Evolutionary conservation across 2,888 invertebrate species (phyloP), one percentile per base, ranked within the genome.

Genomic region (Cetonia aurata): DNA sequence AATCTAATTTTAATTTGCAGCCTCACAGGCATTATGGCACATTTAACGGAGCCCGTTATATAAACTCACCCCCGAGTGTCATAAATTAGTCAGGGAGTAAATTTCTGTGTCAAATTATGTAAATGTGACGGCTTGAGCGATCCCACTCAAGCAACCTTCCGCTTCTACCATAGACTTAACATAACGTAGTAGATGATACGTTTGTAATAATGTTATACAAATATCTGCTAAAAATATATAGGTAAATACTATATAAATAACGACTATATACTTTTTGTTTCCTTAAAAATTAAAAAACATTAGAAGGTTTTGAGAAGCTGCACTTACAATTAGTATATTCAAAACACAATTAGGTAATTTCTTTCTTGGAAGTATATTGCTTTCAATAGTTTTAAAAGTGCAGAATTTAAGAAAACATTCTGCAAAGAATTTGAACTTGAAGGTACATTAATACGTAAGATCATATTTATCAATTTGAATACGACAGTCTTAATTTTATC

Each of bases 41-140:
- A 81, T 81, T 81, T 80, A 81, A 80, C 79, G 77, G 79, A 48
- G 78, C 74, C 78, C 78, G 80, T 80, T 81, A 79, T 82, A 81
- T 80, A 81, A 82, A 82, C 81, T 81, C 81, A 82, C 82, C 83
- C 82, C 78, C 79, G 79, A 81, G 80, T 80, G 80, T 80, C 80
- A 81, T 82, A 83, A 83, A 83, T 83, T 82, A 83, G 81, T 82
- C 79, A 79, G 81, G 82, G 82, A 83, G 83, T 83, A 83, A 83
- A 83, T 83, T 83, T 83, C 83, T 81, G 79, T 82, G 83, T 83
- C 82, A 79, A 83, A 83, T 83, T 83, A 83, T 83, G 83, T 78
- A 83, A 83, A 83, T 83, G 82, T 79, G 82, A 81, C 80, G 79
- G 80, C 78, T 76, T 77, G 76, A 79, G 78, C 78, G 76, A 78